Evolutionary conservation across 1,140 invertebrate genomes (phyloP).

Genomic region (Apis mellifera): Amel_HAv3.1 CM009935.2:8280501-8281000

Average conservation of each 20-base stretch:
- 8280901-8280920: neutral
- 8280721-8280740: neutral
- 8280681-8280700: neutral
- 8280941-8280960: neutral
- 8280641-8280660: no score
- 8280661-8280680: neutral
- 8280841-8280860: no score
- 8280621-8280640: neutral
- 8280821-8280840: no score
- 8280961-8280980: neutral
- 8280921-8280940: neutral
- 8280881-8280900: no score
- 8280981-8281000: neutral
- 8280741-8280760: no score
- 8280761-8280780: no score
- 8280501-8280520: neutral
- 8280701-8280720: neutral
- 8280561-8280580: neutral
- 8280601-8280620: neutral
- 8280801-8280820: no score
- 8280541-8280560: neutral
- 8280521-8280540: neutral
- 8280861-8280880: no score
- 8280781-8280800: no score
- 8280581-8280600: neutral